These are phyloP conservation scores for Cyclophora albipunctata DNA, from an alignment of 2,888 invertebrate species.

Conservation along the genomic window DNA sequence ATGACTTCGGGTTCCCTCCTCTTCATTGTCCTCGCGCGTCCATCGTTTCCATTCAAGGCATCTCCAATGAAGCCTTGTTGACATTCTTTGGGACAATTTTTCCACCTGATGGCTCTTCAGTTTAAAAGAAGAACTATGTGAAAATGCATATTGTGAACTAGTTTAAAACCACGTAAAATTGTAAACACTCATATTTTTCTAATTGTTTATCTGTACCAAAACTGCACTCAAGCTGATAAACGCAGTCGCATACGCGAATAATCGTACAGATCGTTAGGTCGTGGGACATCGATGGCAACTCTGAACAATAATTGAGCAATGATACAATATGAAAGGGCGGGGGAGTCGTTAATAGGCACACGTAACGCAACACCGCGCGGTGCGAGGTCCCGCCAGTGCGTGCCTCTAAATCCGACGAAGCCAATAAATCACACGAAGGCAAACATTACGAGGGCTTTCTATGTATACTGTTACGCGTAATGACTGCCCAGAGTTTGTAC, in stretches of 20 bases:
- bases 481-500: constrained; percentile 39
- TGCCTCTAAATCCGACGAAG: constrained; percentile 71
- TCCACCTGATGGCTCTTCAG: too few relatives aligned
- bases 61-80: constrained; percentile 35
- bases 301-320: constrained; percentile 10
- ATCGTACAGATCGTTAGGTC: too few relatives aligned
- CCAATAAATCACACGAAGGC: constrained; percentile 76
- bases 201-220: too few relatives aligned
- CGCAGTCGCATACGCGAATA: too few relatives aligned
- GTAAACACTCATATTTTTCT: not conserved
- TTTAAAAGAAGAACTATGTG: too few relatives aligned
- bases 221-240: too few relatives aligned
- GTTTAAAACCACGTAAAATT: not conserved
- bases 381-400: constrained; percentile 43
- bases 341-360: constrained; percentile 45
- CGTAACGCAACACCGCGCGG: constrained; percentile 59
- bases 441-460: constrained; percentile 66
- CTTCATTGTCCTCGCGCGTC: constrained; percentile 56
- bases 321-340: constrained; percentile 19
- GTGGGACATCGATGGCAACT: too few relatives aligned
- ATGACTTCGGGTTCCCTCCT: constrained; percentile 70
- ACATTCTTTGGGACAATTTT: constrained; percentile 21
- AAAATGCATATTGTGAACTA: too few relatives aligned
- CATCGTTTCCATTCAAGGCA: constrained; percentile 27
- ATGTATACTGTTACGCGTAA: constrained; percentile 57